Conservation (phyloP, 2,113 vertebrate genomes). For the Gavia stellata region DNA sequence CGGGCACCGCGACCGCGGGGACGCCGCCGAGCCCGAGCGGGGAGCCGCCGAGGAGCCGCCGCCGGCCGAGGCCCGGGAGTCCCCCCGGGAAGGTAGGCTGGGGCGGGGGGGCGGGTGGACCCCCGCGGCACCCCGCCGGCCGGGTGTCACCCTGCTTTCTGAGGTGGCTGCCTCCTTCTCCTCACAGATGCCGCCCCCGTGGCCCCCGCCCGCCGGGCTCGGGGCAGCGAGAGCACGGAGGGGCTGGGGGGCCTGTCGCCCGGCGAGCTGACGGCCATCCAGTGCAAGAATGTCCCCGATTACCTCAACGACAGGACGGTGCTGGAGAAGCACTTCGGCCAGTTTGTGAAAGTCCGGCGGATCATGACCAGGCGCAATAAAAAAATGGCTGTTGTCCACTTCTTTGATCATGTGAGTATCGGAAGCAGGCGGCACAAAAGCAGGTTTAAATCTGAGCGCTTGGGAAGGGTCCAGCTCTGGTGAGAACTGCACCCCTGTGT, state of each 20-base stretch:
- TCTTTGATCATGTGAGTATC: slow-evolving; percentile 85
- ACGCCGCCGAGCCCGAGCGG: neutral
- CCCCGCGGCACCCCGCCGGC: accelerated
- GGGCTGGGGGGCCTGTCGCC: slow-evolving; percentile 62
- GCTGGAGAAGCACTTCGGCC: slow-evolving; percentile 81
- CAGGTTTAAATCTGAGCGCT: neutral
- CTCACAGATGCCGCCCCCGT: neutral
- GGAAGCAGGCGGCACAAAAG: accelerated
- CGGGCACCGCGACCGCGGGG: neutral
- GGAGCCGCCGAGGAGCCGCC: neutral
- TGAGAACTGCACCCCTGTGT: no score
- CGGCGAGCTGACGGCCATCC: slow-evolving; percentile 72
- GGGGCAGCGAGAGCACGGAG: slow-evolving; percentile 74
- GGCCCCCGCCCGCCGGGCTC: slow-evolving; percentile 22
- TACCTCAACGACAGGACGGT: slow-evolving; percentile 75
- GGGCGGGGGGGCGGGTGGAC: no score
- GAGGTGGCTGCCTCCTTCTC: neutral
- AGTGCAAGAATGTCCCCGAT: slow-evolving; percentile 82
- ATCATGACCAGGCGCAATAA: slow-evolving; percentile 77
- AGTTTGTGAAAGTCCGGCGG: slow-evolving; percentile 79
- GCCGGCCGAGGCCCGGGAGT: neutral
- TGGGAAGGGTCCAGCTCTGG: no score
- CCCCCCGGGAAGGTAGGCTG: neutral
- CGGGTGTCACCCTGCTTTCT: neutral
- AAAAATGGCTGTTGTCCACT: slow-evolving; percentile 81